These are phyloP conservation scores for Brachyhypopomus gauderio DNA, from an alignment of 2,113 vertebrate genomes.

Conservation along the genomic window DNA sequence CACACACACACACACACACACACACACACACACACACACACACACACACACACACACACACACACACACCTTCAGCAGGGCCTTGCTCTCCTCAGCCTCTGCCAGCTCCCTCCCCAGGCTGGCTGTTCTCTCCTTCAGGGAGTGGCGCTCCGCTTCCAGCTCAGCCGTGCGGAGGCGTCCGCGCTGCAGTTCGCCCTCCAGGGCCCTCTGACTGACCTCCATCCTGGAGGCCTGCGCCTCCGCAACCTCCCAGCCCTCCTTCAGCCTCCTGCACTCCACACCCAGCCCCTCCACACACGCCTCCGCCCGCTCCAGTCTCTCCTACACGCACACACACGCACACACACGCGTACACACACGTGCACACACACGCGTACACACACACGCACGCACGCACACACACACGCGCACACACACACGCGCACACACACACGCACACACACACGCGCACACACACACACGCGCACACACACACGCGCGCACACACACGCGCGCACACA, in stretches of 20 bases:
- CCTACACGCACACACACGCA: constrained; percentile 56
- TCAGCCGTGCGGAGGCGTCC: constrained; percentile 67
- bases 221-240: constrained; percentile 66
- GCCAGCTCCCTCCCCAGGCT: constrained; percentile 69
- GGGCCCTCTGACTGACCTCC: constrained; percentile 67
- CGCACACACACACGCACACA: constrained; percentile 22
- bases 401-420: not conserved
- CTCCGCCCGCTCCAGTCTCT: constrained; percentile 64
- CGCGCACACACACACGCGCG: constrained; percentile 16
- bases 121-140: constrained; percentile 68
- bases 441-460: constrained; percentile 8
- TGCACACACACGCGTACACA: too few species aligned
- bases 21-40: not conserved
- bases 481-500: constrained; percentile 6
- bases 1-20: not conserved
- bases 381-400: too few species aligned
- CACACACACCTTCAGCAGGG: constrained; percentile 60
- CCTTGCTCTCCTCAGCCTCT: constrained; percentile 70
- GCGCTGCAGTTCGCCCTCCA: constrained; percentile 76
- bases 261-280: constrained; percentile 68
- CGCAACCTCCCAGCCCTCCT: constrained; percentile 70
- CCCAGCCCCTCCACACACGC: constrained; percentile 61
- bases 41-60: not conserved
- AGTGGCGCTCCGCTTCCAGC: constrained; percentile 67
- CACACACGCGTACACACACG: not conserved